phyloP scores from a whole-genome alignment of 2,888 invertebrate species.

The Girardia tigrina region DNA sequence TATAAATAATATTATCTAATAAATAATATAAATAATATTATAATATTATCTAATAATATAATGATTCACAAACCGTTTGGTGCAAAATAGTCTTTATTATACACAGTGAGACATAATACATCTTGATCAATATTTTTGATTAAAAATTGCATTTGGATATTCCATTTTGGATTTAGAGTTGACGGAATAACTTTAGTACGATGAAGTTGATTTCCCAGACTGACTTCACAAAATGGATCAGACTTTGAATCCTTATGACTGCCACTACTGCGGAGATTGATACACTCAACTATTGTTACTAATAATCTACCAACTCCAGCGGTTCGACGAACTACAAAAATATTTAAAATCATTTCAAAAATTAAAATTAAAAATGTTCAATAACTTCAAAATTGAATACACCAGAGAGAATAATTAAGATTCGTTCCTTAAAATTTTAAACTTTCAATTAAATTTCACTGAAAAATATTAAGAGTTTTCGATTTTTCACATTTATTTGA shows the following conservation, averaged over 20 bases:
- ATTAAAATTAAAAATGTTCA: too few species aligned
- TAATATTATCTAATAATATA: too few species aligned
- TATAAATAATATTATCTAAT: too few species aligned
- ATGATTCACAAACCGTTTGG: slow-evolving; percentile 57
- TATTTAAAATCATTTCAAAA: neutral
- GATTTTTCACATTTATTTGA: too few species aligned
- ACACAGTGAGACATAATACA: slow-evolving; percentile 60
- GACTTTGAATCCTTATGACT: slow-evolving; percentile 49
- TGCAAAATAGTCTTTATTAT: slow-evolving; percentile 60
- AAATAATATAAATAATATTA: too few species aligned
- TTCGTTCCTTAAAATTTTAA: too few species aligned
- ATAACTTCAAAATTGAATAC: too few species aligned
- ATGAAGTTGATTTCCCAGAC: slow-evolving; percentile 61
- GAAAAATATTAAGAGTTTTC: too few species aligned
- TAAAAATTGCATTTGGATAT: slow-evolving; percentile 64
- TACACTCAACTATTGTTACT: slow-evolving; percentile 52
- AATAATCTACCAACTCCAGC: slow-evolving; percentile 56
- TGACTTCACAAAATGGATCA: slow-evolving; percentile 63
- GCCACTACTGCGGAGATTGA: slow-evolving; percentile 43
- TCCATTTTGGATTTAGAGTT: slow-evolving; percentile 60
- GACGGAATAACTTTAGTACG: slow-evolving; percentile 57
- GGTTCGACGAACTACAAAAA: slow-evolving; percentile 41
- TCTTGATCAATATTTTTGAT: slow-evolving; percentile 60
- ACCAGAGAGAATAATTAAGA: too few species aligned
- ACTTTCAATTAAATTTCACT: too few species aligned